Percentiles rank a stretch among this genome's conserved stretches.
Evolutionary conservation across 2,113 vertebrate species (phyloP).

Genomic region (Nibea albiflora): DNA sequence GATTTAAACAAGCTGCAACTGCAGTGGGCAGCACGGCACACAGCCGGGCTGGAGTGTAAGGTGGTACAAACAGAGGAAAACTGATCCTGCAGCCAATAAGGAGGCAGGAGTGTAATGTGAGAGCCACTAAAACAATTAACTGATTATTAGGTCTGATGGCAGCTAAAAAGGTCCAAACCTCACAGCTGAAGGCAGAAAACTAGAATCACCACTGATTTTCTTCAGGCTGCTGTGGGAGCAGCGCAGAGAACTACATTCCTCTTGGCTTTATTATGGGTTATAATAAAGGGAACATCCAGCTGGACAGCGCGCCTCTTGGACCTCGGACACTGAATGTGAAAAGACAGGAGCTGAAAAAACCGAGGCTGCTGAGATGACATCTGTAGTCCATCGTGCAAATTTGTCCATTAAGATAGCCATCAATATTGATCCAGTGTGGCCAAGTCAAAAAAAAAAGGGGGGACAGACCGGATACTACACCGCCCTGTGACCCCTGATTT

Average conservation of each 20-base stretch:
- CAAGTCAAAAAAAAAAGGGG: not conserved
- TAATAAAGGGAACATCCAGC: conserved; percentile 22
- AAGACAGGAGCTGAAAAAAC: not conserved
- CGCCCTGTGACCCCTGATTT: not conserved
- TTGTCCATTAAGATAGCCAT: not conserved
- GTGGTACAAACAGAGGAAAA: conserved; percentile 25
- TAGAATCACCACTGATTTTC: not conserved
- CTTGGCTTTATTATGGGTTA: conserved; percentile 35
- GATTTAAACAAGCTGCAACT: conserved; percentile 15
- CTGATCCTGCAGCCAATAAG: conserved; percentile 39
- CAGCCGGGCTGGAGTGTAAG: not conserved
- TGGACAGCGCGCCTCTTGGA: conserved; percentile 19
- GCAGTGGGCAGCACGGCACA: not conserved
- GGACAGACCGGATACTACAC: not conserved
- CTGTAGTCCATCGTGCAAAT: conserved; percentile 4
- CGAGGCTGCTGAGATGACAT: not conserved
- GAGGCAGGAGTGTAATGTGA: conserved; percentile 34
- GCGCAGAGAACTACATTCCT: conserved; percentile 13
- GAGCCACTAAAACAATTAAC: conserved; percentile 25
- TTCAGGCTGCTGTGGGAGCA: not conserved
- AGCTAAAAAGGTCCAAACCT: not conserved
- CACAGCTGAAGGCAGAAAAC: not conserved
- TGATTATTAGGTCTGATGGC: not conserved
- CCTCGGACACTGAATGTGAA: not conserved
- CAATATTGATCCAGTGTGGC: not conserved